A percentile compares a stretch with the other conserved stretches of the same genome.
These are phyloP conservation scores for Scomber colias DNA, from an alignment of 2,113 vertebrate genomes.

Conservation along the genomic window DNA sequence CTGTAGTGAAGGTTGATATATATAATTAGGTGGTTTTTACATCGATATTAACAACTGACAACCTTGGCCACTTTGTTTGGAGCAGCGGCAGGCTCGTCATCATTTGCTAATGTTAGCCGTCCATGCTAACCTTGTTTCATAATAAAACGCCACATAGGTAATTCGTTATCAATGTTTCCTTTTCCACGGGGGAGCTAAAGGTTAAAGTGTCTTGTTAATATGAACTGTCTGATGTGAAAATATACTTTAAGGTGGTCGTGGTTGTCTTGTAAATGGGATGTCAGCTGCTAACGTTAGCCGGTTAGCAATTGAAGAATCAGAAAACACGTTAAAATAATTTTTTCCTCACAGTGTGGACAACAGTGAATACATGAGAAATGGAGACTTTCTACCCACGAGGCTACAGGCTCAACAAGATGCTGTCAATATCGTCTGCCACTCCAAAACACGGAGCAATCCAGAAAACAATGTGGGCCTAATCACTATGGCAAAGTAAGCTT, in stretches of 20 bases:
- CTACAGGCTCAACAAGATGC: slow-evolving; percentile 97
- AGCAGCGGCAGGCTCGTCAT: not conserved
- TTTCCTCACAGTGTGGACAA: slow-evolving; percentile 90
- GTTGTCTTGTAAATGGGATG: not conserved
- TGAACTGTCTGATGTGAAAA: not conserved
- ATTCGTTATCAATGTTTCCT: too few relatives aligned
- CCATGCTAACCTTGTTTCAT: slow-evolving; percentile 34
- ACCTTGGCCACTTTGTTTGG: not conserved
- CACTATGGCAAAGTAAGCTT: slow-evolving; percentile 93
- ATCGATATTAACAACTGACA: not conserved
- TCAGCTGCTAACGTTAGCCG: not conserved
- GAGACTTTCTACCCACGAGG: slow-evolving; percentile 95
- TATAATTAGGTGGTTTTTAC: not conserved
- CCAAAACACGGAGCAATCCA: slow-evolving; percentile 94
- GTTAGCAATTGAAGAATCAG: not conserved
- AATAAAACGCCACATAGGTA: not conserved
- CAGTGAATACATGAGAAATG: slow-evolving; percentile 98
- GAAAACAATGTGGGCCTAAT: slow-evolving; percentile 99
- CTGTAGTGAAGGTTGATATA: not conserved
- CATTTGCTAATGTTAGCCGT: slow-evolving; percentile 54
- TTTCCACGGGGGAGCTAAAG: not conserved
- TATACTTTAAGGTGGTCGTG: not conserved
- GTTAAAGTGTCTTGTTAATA: not conserved
- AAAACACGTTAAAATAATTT: not conserved
- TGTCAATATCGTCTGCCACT: slow-evolving; percentile 97